Conservation (phyloP, 2,888 invertebrate genomes). For the Julus scanicus region DNA sequence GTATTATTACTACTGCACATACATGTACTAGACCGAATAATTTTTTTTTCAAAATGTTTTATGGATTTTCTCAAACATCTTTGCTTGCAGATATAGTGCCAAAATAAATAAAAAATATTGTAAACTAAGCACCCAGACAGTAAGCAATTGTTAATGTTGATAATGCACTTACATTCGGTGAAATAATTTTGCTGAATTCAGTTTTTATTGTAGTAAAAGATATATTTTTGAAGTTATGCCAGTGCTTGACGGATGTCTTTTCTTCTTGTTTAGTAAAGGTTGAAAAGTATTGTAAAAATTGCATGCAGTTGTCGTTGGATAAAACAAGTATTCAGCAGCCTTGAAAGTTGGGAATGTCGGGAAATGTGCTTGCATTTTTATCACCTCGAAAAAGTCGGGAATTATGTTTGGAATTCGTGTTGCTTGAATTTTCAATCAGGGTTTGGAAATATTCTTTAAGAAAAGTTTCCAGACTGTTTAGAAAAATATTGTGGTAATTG, state of each 20-base stretch:
- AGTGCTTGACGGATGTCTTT: background rate
- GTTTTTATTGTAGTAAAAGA: background rate
- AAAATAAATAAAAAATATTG: background rate
- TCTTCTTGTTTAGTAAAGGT: background rate
- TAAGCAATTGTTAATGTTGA: slow-evolving; percentile 5
- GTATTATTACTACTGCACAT: too few relatives aligned
- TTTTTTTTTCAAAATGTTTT: background rate
- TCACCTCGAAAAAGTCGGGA: too few relatives aligned
- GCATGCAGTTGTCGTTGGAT: too few relatives aligned
- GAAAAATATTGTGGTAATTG: too few relatives aligned
- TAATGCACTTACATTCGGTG: background rate
- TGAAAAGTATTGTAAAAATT: background rate
- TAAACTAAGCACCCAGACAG: background rate
- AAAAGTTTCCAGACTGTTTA: too few relatives aligned
- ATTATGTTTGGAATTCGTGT: too few relatives aligned
- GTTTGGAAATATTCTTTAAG: too few relatives aligned
- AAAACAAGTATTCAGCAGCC: too few relatives aligned
- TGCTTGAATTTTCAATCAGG: too few relatives aligned
- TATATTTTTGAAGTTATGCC: background rate
- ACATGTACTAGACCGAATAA: too few relatives aligned
- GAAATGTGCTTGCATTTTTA: too few relatives aligned
- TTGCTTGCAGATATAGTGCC: background rate
- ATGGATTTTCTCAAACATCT: background rate
- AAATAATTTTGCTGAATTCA: slow-evolving; percentile 1
- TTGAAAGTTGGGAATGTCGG: too few relatives aligned